phyloP scores from a whole-genome alignment of 23 tunicate species.

The Halocynthia roretzi region DNA sequence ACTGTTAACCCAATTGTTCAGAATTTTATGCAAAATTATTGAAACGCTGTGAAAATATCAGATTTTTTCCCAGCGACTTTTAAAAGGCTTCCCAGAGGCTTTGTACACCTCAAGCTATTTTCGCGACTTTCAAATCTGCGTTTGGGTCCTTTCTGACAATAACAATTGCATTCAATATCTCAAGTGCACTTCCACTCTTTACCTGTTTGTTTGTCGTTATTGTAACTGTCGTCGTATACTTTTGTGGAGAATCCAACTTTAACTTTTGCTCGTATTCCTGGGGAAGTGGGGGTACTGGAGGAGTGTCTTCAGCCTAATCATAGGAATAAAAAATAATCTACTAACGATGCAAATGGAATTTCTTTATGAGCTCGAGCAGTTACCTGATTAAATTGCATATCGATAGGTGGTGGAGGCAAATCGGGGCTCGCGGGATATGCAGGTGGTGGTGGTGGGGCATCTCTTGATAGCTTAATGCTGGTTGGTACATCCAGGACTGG shows the following conservation, averaged over 20 bases:
- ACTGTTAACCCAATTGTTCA: no score
- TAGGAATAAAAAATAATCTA: no score
- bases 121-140: no score
- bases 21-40: no score
- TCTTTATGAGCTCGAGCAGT: background rate
- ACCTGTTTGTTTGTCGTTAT: background rate
- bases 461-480: background rate
- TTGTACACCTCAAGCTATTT: no score
- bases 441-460: conserved; percentile 52
- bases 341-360: background rate
- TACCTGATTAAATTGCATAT: background rate
- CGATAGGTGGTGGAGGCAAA: conserved; percentile 55
- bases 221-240: background rate
- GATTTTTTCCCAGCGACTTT: no score
- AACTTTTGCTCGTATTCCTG: conserved; percentile 48
- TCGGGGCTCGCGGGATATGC: conserved; percentile 17
- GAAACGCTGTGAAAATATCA: no score
- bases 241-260: background rate
- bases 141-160: no score
- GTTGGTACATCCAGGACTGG: background rate
- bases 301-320: conserved; percentile 11
- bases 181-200: no score
- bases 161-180: no score
- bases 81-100: no score
- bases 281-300: conserved; percentile 68